These are phyloP conservation scores for Narcine bancroftii DNA, from an alignment of 2,113 vertebrate species.

Conservation along the genomic window DNA sequence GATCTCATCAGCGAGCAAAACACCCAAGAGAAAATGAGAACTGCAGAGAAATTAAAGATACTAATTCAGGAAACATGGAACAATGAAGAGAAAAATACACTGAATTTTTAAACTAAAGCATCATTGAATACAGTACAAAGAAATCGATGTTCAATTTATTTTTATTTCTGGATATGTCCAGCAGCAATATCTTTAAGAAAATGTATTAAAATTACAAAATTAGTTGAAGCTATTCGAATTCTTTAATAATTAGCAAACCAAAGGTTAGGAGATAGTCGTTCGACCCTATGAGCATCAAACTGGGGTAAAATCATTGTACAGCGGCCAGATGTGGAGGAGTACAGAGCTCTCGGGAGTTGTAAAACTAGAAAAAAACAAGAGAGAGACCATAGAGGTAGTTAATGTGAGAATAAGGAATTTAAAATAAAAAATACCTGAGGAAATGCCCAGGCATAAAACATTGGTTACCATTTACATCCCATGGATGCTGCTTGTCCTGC, in stretches of 20 bases:
- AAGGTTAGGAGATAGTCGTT: no score
- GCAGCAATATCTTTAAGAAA: neutral
- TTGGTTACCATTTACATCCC: no score
- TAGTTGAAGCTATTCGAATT: neutral
- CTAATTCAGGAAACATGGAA: neutral
- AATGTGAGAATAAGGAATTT: neutral
- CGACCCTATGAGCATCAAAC: neutral
- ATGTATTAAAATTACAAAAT: slow-evolving; percentile 17
- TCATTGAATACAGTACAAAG: neutral
- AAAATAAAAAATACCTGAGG: neutral
- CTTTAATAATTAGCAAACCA: neutral
- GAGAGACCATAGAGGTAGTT: neutral
- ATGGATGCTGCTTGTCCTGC: no score
- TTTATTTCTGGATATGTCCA: neutral
- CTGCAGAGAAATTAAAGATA: neutral
- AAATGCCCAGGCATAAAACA: no score
- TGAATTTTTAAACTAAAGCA: neutral
- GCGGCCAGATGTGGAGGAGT: neutral
- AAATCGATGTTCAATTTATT: neutral
- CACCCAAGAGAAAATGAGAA: neutral
- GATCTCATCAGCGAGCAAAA: neutral
- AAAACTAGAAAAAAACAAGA: neutral
- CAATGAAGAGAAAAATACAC: neutral
- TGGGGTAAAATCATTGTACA: neutral
- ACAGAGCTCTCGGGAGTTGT: neutral